Base-by-base conservation (phyloP, 2,888 invertebrate genomes). In the Eledona agricola region DNA sequence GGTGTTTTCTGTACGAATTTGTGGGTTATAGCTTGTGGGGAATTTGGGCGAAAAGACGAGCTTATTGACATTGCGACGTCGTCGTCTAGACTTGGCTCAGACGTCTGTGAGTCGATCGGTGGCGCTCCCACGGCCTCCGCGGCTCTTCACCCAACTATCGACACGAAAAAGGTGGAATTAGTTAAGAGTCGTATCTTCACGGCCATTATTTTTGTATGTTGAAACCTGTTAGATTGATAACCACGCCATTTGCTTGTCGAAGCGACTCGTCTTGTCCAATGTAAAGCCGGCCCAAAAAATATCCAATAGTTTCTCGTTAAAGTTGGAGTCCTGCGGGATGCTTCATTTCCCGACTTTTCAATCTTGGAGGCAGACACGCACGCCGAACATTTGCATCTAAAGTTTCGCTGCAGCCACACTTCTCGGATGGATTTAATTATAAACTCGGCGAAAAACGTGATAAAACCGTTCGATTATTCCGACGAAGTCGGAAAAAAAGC, bases 81-180 rank as follows among this genome's bases (percentile, higher is more conserved):
- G n/a, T n/a, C n/a, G n/a, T n/a, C n/a, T n/a, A n/a, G n/a, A n/a
- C n/a, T n/a, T n/a, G n/a, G n/a, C n/a, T n/a, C n/a, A n/a, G n/a
- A n/a, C n/a, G n/a, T n/a, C n/a, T n/a, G n/a, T n/a, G 5, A 5
- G 19, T 55, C 57, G 60, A 42, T 53, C 56, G 29, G 60, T 64
- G 62, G 62, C 62, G 64, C 58, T 60, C 61, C 58, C 60, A 59
- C 55, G 55, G 38, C 23, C n/a, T 16, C 37, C 15, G 53, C 57
- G 51, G 42, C 49, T 57, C 46, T 40, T 56, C 5, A 3, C 17
- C 16, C 53, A 62, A 61, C 53, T 54, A 49, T 15, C 12, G 50
- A 64, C 64, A 64, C 42, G 61, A 57, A 64, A 64, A 60, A 63
- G 63, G 64, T 62, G 63, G 64, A 64, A 64, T 63, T 55, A 31